Evolutionary conservation across 2,113 vertebrate genomes (phyloP), one percentile per base, ranked within the genome.

Genomic region (Dromas ardeola): DNA sequence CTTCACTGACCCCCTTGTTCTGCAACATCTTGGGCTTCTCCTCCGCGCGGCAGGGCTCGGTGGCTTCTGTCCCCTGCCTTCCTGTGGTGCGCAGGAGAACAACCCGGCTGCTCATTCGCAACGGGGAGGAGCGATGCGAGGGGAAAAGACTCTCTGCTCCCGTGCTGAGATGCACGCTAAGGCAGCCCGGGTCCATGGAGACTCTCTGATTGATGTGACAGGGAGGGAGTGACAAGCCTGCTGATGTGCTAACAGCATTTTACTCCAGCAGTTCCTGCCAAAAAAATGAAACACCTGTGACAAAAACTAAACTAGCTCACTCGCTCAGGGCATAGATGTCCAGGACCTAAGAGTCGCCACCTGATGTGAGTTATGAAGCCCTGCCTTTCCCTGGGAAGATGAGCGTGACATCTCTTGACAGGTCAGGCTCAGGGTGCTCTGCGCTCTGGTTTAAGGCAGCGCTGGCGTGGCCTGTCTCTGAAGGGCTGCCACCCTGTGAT

Each of bases 191-290:
- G 26, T 84, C 83, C 67, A 40, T 0, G 0, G 94, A 90, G 86
- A 66, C 85, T 55, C 69, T 50, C 81, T 96, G 97, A 98, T 95
- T 84, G 93, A 96, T 98, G 95, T 82, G 89, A 87, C 94, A 93
- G 83, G 29, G 62, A 93, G 70, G 63, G 52, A 96, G 72, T 87
- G 96, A 97, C 78, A 90, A 94, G 90, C 87, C 76, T 96, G 96
- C 94, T 94, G 94, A 97, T 95, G 81, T 88, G 84, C 63, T 94
- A 94, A 82, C 77, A 86, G 84, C 55, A 50, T 88, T 97, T 93
- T 59, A 86, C 40, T 90, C 88, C 80, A 78, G 52, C 67, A 81
- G 76, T 47, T 94, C 76, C 77, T 95, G 93, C 82, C 66, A 96
- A 94, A 96, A 76, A 66, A 90, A 95, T 70, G 89, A 95, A 95